These are phyloP conservation scores for Merodon equestris DNA, from an alignment of 2,888 invertebrate species.

Conservation along the genomic window DNA sequence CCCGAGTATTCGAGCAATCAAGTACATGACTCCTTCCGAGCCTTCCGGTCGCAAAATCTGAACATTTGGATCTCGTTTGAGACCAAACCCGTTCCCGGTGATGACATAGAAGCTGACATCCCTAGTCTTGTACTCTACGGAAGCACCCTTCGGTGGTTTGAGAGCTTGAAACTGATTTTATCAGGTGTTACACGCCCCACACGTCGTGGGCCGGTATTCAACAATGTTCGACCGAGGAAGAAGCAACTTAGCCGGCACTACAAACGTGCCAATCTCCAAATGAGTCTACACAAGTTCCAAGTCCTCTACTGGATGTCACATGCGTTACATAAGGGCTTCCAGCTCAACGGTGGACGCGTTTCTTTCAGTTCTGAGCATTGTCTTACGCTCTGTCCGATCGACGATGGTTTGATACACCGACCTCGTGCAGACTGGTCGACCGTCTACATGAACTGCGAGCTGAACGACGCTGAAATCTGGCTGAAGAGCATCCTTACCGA, in stretches of 20 bases:
- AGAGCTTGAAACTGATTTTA: conserved; percentile 94
- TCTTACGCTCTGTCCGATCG: conserved; percentile 85
- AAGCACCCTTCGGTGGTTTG: conserved; percentile 96
- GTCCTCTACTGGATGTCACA: conserved; percentile 97
- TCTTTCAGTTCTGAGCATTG: conserved; percentile 90
- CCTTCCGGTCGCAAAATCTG: conserved; percentile 93
- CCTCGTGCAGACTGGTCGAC: conserved; percentile 95
- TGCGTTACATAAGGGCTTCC: conserved; percentile 94
- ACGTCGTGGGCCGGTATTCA: conserved; percentile 92
- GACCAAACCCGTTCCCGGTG: conserved; percentile 83
- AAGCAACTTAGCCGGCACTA: conserved; percentile 96
- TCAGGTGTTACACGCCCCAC: conserved; percentile 97
- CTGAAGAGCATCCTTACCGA: conserved; percentile 87
- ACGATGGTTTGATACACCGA: conserved; percentile 90
- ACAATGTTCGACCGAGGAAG: conserved; percentile 90
- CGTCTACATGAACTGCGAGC: conserved; percentile 94
- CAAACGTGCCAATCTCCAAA: conserved; percentile 89
- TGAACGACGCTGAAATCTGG: conserved; percentile 96
- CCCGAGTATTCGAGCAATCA: conserved; percentile 98
- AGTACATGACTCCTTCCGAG: conserved; percentile 96
- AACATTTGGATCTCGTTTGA: conserved; percentile 89
- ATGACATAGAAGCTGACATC: conserved; percentile 80
- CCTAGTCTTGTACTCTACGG: conserved; percentile 92
- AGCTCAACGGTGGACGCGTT: conserved; percentile 89
- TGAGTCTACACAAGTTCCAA: conserved; percentile 92